phyloP scores from a whole-genome alignment of 2,113 vertebrate species.

The Zosterops borbonicus region DNA sequence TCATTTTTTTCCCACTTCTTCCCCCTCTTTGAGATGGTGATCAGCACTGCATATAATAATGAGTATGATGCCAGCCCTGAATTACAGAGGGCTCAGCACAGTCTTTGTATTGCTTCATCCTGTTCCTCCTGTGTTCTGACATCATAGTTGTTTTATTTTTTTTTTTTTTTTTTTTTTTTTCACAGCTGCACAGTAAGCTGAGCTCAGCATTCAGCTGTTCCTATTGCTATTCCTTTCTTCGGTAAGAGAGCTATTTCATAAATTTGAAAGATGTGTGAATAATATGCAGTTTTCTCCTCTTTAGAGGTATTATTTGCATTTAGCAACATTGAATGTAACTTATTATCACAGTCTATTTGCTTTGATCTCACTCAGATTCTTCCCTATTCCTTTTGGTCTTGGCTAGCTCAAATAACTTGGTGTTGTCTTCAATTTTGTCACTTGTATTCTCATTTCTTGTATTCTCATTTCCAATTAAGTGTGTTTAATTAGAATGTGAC shows the following conservation, averaged over 20 bases:
- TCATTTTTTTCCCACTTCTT: not conserved
- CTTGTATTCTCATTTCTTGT: not conserved
- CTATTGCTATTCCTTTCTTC: conserved; percentile 24
- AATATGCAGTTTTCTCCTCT: not conserved
- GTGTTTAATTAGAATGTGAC: not conserved
- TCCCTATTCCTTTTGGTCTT: not conserved
- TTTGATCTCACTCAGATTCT: not conserved
- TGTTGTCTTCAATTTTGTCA: not conserved
- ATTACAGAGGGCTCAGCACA: conserved; percentile 10
- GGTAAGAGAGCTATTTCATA: conserved; percentile 2
- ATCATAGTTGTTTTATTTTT: not conserved
- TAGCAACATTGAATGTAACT: not conserved
- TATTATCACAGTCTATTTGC: not conserved
- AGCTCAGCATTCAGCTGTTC: conserved; percentile 62
- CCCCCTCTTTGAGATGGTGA: not conserved
- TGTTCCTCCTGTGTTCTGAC: conserved; percentile 11
- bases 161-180: not conserved
- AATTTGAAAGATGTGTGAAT: conserved; percentile 35
- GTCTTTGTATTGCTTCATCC: conserved; percentile 20
- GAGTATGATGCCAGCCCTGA: not conserved
- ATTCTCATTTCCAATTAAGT: not conserved
- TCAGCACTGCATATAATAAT: not conserved
- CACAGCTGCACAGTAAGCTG: conserved; percentile 52
- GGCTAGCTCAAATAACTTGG: not conserved
- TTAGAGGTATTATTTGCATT: conserved; percentile 35